A percentile compares a stretch with the other conserved stretches of the same genome.
phyloP scores from a whole-genome alignment of 2,113 vertebrate genomes.

The Laticauda laticaudata region DNA sequence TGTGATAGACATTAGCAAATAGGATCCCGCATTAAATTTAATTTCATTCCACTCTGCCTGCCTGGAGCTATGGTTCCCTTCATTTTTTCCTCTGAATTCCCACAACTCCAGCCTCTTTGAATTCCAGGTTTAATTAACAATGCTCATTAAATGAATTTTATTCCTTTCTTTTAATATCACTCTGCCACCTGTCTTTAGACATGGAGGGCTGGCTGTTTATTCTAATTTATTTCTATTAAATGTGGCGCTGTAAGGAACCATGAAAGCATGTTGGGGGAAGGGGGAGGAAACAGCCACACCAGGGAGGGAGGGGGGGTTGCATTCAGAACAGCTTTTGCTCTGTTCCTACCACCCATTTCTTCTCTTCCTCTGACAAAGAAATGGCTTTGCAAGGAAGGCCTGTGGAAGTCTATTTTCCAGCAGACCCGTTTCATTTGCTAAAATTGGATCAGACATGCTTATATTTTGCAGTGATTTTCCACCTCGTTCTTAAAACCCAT shows the following conservation, averaged over 20 bases:
- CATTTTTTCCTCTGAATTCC: conserved; percentile 69
- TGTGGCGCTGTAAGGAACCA: conserved; percentile 52
- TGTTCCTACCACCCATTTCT: background rate
- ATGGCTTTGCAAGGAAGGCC: conserved; percentile 42
- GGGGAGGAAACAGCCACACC: background rate
- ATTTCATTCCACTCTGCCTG: conserved; percentile 68
- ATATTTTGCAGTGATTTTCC: conserved; percentile 62
- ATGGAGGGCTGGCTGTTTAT: conserved; percentile 63
- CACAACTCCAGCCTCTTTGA: conserved; percentile 73
- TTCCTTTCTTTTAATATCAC: conserved; percentile 73
- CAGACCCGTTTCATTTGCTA: conserved; percentile 56
- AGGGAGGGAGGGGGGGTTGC: background rate
- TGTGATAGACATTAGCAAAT: conserved; percentile 64
- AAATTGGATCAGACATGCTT: conserved; percentile 64
- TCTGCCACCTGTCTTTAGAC: conserved; percentile 71
- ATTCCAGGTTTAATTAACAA: conserved; percentile 78
- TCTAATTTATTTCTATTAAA: conserved; percentile 68
- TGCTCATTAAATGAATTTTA: conserved; percentile 74
- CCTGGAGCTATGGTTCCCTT: conserved; percentile 68
- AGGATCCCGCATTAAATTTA: conserved; percentile 58
- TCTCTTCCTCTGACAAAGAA: conserved; percentile 7
- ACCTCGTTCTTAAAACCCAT: conserved; percentile 47
- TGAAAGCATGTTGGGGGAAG: conserved; percentile 29
- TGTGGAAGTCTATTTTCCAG: conserved; percentile 42
- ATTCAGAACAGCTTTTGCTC: conserved; percentile 16